A percentile compares a stretch with the other conserved stretches of the same genome.
Conservation (phyloP, 2,888 invertebrate genomes). For the Anthophora plumipes region DNA sequence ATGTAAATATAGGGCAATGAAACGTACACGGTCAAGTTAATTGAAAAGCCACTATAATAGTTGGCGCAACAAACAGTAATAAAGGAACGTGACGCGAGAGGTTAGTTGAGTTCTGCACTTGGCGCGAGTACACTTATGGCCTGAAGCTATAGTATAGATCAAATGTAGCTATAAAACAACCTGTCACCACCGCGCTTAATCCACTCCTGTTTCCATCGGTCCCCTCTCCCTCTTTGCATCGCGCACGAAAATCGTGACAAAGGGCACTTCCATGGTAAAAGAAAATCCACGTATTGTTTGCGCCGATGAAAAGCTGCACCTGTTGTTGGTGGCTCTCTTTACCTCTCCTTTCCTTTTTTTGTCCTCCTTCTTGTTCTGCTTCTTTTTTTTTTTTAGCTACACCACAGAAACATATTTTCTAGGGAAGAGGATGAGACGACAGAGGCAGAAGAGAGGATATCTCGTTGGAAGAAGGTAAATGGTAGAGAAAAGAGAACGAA, state of each 20-base stretch:
- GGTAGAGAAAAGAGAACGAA: slow-evolving; percentile 3
- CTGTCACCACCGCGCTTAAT: slow-evolving; percentile 41
- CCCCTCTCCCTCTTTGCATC: neutral
- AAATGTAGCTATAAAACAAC: slow-evolving; percentile 43
- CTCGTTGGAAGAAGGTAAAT: too few species aligned
- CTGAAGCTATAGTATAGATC: slow-evolving; percentile 24
- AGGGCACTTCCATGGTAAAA: neutral
- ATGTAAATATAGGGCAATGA: slow-evolving; percentile 36
- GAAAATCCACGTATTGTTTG: neutral
- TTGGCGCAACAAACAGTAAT: slow-evolving; percentile 32
- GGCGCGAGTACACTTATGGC: slow-evolving; percentile 23
- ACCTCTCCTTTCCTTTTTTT: too few species aligned
- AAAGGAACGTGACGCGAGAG: slow-evolving; percentile 28
- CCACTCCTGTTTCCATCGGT: slow-evolving; percentile 16
- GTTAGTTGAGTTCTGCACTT: slow-evolving; percentile 4
- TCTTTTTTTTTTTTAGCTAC: too few species aligned
- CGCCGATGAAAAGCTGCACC: too few species aligned
- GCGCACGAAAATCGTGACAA: neutral
- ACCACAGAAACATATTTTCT: too few species aligned
- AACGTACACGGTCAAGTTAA: slow-evolving; percentile 48
- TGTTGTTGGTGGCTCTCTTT: too few species aligned
- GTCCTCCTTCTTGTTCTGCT: too few species aligned
- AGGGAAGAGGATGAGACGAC: too few species aligned
- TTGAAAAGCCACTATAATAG: slow-evolving; percentile 56
- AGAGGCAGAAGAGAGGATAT: too few species aligned